Conservation (phyloP, 2,797 vertebrate genomes). For the Galaxias olidus region DNA sequence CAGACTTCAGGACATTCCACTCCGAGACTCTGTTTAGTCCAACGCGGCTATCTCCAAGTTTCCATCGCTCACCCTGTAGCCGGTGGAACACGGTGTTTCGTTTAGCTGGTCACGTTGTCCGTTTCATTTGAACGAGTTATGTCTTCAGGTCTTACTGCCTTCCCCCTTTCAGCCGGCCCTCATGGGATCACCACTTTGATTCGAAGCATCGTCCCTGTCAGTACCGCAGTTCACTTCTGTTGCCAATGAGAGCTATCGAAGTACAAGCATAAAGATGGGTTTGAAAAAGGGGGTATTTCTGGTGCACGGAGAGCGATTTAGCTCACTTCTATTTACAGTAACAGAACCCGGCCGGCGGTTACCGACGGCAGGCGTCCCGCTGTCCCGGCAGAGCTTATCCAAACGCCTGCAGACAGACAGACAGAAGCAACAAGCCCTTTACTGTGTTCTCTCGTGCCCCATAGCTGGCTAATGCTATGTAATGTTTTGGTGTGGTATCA, state of each 20-base stretch:
- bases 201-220: slow-evolving; percentile 29
- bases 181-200: slow-evolving; percentile 14
- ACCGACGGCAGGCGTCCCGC: slow-evolving; percentile 33
- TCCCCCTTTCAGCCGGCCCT: neutral
- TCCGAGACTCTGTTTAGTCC: neutral
- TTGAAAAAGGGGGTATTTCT: slow-evolving; percentile 35
- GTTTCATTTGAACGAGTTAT: neutral
- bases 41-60: neutral
- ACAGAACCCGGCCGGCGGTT: slow-evolving; percentile 41
- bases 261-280: slow-evolving; percentile 7
- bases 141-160: neutral
- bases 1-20: slow-evolving; percentile 2
- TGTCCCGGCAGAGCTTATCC: slow-evolving; percentile 40
- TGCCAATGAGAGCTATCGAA: slow-evolving; percentile 21
- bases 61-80: slow-evolving; percentile 1
- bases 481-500: slow-evolving; percentile 35
- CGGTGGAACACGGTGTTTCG: neutral
- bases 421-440: slow-evolving; percentile 31
- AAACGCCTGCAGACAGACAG: slow-evolving; percentile 44
- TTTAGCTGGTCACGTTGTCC: slow-evolving; percentile 2
- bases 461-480: slow-evolving; percentile 45
- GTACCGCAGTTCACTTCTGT: slow-evolving; percentile 2
- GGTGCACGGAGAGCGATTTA: slow-evolving; percentile 32
- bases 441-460: slow-evolving; percentile 30
- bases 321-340: slow-evolving; percentile 37